Evolutionary conservation across 2,113 vertebrate genomes (phyloP), one percentile per base, ranked within the genome.

Genomic region (Rhabdornis inornatus): DNA sequence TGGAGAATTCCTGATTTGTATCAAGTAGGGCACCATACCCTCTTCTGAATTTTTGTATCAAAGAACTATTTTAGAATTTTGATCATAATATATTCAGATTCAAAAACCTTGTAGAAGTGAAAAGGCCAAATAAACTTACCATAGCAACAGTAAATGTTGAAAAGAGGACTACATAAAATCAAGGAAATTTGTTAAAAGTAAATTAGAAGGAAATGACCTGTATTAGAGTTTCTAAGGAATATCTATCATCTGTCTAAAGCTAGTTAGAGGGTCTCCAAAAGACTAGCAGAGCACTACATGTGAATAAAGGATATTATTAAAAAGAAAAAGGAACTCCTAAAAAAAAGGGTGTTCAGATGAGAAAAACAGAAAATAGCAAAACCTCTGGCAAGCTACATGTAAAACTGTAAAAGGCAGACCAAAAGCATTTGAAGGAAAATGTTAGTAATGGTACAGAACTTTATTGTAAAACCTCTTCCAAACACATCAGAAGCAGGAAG

Each of bases 301-400:
- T 74, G 33, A 83, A 61, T 86, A 65, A 81, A 87, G 12, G 19
- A 44, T 44, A 57, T 71, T 56, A 80, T 37, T 89, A 22, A 80
- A 95, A 81, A 40, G 9, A 52, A 77, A 81, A 64, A 83, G 16
- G 31, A 47, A 22, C 45, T 88, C 45, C 30, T 83, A 27, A 61
- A 82, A 96, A 79, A 86, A 52, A 11, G 3, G 8, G 7, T 56
- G 42, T 74, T 86, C 63, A 77, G 35, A 95, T 95, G 92, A 95
- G 75, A 76, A 90, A 94, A 95, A 90, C 85, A 94, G 90, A 96
- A 94, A 92, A 86, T 28, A 95, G 86, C 14, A 77, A 83, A 94
- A 83, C 13, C 37, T 92, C 71, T 94, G 86, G 94, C 90, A 94
- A 85, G 86, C 64, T 63, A 39, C 37, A 66, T 61, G 30, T 66